Percentiles rank a stretch among this genome's conserved stretches.
These are phyloP conservation scores for Platycercus adscitus DNA, from an alignment of 2,113 vertebrate genomes.

Conservation along the genomic window DNA sequence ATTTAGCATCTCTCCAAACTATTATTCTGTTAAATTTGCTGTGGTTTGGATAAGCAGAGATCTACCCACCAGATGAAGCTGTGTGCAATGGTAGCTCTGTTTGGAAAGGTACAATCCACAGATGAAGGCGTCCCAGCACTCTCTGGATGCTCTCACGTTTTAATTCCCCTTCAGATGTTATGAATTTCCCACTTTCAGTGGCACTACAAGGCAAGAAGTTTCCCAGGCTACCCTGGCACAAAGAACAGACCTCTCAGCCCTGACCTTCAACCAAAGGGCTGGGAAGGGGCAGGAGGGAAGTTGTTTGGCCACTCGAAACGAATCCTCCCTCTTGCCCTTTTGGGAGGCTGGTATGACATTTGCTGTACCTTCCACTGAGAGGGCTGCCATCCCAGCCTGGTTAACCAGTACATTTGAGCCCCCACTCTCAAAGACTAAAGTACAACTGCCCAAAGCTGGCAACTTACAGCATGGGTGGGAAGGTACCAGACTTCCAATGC, in stretches of 20 bases:
- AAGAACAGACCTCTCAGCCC: not conserved
- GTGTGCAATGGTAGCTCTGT: not conserved
- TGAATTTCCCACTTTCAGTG: not conserved
- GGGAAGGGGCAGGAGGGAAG: not conserved
- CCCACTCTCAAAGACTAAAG: not conserved
- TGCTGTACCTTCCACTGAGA: not conserved
- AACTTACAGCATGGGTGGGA: not conserved
- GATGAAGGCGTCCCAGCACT: rapidly evolving
- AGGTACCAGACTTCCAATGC: not conserved
- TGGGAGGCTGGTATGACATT: rapidly evolving
- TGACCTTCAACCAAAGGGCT: rapidly evolving
- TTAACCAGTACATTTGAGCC: not conserved
- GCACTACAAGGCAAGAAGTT: not conserved
- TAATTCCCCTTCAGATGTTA: not conserved
- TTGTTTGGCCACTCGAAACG: rapidly evolving
- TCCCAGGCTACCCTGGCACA: not conserved
- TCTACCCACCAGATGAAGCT: not conserved
- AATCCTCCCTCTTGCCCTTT: not conserved
- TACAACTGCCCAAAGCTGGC: not conserved
- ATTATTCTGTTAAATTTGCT: not conserved
- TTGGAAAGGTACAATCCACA: not conserved
- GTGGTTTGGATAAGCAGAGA: not conserved
- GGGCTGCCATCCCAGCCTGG: not conserved
- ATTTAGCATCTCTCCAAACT: not conserved
- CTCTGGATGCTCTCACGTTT: not conserved